phyloP scores from a whole-genome alignment of 2,113 vertebrate genomes.

The Mastomys natalensis region DNA sequence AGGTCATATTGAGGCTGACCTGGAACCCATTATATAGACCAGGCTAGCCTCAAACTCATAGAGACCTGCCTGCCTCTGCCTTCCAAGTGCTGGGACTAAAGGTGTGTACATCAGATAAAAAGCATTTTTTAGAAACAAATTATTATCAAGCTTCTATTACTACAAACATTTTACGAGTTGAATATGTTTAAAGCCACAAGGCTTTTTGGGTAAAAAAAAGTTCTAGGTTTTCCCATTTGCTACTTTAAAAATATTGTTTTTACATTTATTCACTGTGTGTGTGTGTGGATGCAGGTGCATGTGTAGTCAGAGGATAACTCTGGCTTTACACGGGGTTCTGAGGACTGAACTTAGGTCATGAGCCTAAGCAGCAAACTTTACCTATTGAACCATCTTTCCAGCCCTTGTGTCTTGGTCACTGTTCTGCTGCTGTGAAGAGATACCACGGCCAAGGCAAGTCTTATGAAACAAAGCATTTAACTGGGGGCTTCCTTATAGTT shows the following conservation, averaged over 20 bases:
- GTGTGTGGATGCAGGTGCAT: too few relatives aligned
- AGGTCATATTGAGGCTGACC: neutral
- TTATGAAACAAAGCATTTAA: neutral
- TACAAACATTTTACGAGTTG: slow-evolving; percentile 35
- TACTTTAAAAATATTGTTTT: neutral
- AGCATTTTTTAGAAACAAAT: neutral
- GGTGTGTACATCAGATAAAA: neutral
- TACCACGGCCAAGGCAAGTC: neutral
- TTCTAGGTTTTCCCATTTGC: slow-evolving; percentile 8
- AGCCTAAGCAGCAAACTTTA: neutral
- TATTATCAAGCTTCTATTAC: slow-evolving; percentile 48
- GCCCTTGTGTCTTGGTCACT: neutral
- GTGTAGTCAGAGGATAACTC: neutral
- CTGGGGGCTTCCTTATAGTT: neutral
- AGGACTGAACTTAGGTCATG: neutral
- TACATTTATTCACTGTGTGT: neutral
- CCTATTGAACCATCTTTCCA: neutral
- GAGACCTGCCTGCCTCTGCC: neutral
- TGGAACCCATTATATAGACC: neutral
- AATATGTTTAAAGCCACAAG: slow-evolving; percentile 48
- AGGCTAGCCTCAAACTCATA: neutral
- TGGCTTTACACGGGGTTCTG: neutral
- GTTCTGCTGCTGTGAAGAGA: too few relatives aligned
- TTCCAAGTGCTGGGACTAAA: neutral
- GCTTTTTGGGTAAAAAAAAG: slow-evolving; percentile 9